Conservation (phyloP, 2,888 invertebrate genomes). For the Allophyes oxyacanthae region DNA sequence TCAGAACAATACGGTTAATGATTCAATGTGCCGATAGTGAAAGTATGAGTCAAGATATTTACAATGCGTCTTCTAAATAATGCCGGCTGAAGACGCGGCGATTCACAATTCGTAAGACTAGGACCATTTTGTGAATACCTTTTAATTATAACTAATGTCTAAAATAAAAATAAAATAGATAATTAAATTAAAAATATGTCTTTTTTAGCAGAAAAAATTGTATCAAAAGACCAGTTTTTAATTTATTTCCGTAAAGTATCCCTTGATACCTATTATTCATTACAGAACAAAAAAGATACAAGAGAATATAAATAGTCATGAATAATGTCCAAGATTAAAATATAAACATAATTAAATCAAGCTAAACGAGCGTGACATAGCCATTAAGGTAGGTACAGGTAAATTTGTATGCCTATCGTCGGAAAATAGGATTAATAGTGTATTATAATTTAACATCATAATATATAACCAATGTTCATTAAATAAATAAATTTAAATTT, state of each 20-base stretch:
- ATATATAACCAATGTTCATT: too few species aligned
- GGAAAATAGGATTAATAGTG: too few species aligned
- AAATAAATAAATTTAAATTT: too few species aligned
- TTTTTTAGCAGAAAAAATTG: background rate
- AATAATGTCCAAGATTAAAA: slow-evolving; percentile 1
- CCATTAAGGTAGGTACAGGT: too few species aligned
- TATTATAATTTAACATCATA: too few species aligned
- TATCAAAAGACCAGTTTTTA: slow-evolving; percentile 11
- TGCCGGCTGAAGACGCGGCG: background rate
- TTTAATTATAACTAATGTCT: background rate
- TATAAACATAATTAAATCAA: background rate
- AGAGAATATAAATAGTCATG: background rate
- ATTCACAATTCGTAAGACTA: background rate
- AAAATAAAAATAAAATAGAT: slow-evolving; percentile 1
- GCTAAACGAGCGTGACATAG: too few species aligned
- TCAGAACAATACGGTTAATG: slow-evolving; percentile 40
- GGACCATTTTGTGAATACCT: slow-evolving; percentile 4
- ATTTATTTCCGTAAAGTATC: background rate
- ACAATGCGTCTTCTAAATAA: slow-evolving; percentile 30
- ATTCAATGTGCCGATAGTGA: slow-evolving; percentile 52
- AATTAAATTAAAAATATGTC: too few species aligned
- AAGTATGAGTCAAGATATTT: slow-evolving; percentile 49
- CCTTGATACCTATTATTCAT: background rate
- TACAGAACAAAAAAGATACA: background rate
- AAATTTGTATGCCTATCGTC: too few species aligned